phyloP scores from a whole-genome alignment of 2,888 invertebrate genomes.

The Gymnocheta viridis region DNA sequence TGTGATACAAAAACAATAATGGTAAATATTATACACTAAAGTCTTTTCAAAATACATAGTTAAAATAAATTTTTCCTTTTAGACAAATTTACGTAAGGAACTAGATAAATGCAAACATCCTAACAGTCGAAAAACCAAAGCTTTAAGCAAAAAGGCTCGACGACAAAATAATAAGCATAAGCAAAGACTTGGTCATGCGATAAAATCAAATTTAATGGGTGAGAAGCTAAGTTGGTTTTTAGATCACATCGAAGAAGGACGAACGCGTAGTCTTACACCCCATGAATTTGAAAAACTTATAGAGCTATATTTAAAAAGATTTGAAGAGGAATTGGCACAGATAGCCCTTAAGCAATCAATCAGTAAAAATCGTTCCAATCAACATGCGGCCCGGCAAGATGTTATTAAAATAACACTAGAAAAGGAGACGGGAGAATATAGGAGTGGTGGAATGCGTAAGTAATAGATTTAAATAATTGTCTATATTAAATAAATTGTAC shows the following conservation, averaged over 20 bases:
- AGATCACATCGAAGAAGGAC: slow-evolving; percentile 84
- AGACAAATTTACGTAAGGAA: slow-evolving; percentile 83
- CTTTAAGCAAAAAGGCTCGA: slow-evolving; percentile 87
- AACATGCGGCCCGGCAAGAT: slow-evolving; percentile 91
- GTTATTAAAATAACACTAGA: slow-evolving; percentile 89
- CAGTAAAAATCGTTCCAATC: slow-evolving; percentile 86
- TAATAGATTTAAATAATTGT: background rate
- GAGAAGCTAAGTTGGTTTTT: slow-evolving; percentile 91
- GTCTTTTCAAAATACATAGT: background rate
- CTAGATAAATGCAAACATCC: slow-evolving; percentile 89
- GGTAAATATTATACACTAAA: slow-evolving; percentile 52
- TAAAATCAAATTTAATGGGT: slow-evolving; percentile 88
- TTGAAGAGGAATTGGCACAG: slow-evolving; percentile 90
- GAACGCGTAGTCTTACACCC: slow-evolving; percentile 83
- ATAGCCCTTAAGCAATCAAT: slow-evolving; percentile 90
- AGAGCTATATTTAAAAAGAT: slow-evolving; percentile 84
- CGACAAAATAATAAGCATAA: slow-evolving; percentile 82
- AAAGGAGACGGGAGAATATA: slow-evolving; percentile 88
- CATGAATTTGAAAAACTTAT: slow-evolving; percentile 84
- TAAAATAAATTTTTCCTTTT: background rate
- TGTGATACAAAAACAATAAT: slow-evolving; percentile 52
- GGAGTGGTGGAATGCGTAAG: slow-evolving; percentile 89
- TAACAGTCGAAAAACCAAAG: slow-evolving; percentile 91
- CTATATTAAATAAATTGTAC: background rate
- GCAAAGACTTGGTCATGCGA: slow-evolving; percentile 83